A percentile compares a stretch with the other conserved stretches of the same genome.
Evolutionary conservation across 2,888 invertebrate genomes (phyloP).

Genomic region (Mythimna lalbum): DNA sequence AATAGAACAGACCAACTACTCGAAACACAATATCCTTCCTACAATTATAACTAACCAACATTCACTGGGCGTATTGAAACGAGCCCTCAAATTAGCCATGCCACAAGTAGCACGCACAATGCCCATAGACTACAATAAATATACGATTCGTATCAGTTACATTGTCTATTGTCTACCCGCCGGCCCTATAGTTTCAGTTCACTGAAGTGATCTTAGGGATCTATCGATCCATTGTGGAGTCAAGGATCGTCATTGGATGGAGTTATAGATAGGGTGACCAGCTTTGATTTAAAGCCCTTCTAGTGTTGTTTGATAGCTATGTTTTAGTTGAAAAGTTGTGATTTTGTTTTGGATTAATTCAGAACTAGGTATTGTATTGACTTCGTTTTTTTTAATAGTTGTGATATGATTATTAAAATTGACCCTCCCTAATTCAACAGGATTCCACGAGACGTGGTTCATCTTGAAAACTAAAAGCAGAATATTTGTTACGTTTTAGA

Average conservation of each 20-base stretch:
- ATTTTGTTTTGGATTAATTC: too few relatives aligned
- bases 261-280: neutral
- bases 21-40: neutral
- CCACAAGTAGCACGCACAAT: conserved; percentile 62
- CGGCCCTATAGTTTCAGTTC: conserved; percentile 61
- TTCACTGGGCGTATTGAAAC: conserved; percentile 25
- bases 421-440: too few relatives aligned
- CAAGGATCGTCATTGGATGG: conserved; percentile 47
- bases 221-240: conserved; percentile 54
- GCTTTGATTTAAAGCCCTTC: neutral
- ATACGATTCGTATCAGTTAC: conserved; percentile 64
- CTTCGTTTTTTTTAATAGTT: neutral
- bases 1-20: neutral
- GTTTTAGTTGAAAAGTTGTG: neutral
- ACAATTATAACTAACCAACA: conserved; percentile 16
- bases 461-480: too few relatives aligned
- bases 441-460: too few relatives aligned
- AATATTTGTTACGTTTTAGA: too few relatives aligned
- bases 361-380: too few relatives aligned
- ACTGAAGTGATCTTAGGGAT: conserved; percentile 60
- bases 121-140: conserved; percentile 62
- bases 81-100: conserved; percentile 55
- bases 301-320: neutral
- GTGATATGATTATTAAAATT: too few relatives aligned
- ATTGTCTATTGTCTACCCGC: conserved; percentile 54